These are phyloP conservation scores for Grallaria varia DNA, from an alignment of 2,113 vertebrate genomes.

Conservation along the genomic window DNA sequence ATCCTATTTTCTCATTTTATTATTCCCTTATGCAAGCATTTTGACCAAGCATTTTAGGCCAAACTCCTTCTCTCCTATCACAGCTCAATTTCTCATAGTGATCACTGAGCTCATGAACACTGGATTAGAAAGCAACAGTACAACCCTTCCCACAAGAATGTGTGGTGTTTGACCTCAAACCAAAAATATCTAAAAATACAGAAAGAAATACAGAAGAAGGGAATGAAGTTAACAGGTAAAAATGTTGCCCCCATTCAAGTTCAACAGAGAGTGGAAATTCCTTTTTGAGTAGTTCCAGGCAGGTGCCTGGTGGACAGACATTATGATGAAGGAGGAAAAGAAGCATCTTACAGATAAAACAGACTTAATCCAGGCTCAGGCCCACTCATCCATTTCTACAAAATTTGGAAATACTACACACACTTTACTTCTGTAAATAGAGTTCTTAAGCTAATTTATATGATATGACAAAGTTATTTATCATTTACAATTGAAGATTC, in stretches of 20 bases:
- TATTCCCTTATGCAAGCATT: not conserved
- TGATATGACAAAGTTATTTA: not conserved
- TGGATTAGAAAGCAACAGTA: not conserved
- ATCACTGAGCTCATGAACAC: not conserved
- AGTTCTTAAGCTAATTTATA: not conserved
- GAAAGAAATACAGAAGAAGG: not conserved
- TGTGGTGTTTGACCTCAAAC: not conserved
- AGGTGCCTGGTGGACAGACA: not conserved
- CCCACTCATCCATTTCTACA: not conserved
- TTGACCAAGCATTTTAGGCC: not conserved
- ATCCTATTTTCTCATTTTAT: not conserved
- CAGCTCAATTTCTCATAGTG: not conserved
- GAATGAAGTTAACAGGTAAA: not conserved
- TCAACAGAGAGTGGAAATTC: not conserved
- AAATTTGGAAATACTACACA: not conserved
- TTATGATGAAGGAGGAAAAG: not conserved
- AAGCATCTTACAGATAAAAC: not conserved
- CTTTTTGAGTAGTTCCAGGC: not conserved
- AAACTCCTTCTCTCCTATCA: not conserved
- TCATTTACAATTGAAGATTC: not conserved
- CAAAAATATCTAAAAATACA: not conserved
- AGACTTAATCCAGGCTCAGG: not conserved
- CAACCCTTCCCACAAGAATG: not conserved
- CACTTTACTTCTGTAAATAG: not conserved
- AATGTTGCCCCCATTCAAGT: not conserved